phyloP scores from a whole-genome alignment of 2,888 invertebrate genomes.

The Drosophila silvestris region DNA sequence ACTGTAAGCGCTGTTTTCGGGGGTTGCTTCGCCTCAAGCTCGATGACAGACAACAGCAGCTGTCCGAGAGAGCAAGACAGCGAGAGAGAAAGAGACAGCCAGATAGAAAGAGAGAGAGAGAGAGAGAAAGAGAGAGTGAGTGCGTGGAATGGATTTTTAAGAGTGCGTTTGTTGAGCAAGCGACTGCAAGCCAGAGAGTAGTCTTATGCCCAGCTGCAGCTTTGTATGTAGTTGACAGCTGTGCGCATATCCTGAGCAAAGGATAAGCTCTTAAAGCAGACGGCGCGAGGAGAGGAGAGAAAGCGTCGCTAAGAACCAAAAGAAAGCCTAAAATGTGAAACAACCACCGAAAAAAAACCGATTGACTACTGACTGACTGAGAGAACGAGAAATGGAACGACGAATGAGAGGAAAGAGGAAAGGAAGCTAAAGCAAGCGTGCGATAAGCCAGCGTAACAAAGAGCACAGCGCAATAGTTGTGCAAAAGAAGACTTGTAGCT shows the following conservation, averaged over 20 bases:
- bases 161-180: constrained; percentile 30
- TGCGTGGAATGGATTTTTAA: constrained; percentile 48
- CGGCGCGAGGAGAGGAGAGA: constrained; percentile 1
- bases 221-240: constrained; percentile 43
- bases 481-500: constrained; percentile 80
- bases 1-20: constrained; percentile 48
- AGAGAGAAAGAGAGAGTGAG: constrained; percentile 7
- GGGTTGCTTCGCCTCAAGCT: constrained; percentile 59
- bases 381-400: constrained; percentile 25
- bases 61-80: constrained; percentile 10
- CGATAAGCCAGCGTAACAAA: constrained; percentile 64
- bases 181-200: constrained; percentile 29
- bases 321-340: constrained; percentile 49
- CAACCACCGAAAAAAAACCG: constrained; percentile 63
- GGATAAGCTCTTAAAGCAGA: neutral
- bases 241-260: constrained; percentile 18
- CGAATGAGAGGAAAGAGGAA: constrained; percentile 10
- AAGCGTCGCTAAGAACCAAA: constrained; percentile 25
- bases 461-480: constrained; percentile 68
- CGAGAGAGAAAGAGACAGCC: neutral
- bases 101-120: constrained; percentile 5
- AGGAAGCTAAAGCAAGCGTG: constrained; percentile 14
- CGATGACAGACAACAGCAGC: constrained; percentile 27
- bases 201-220: constrained; percentile 14
- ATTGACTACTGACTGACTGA: constrained; percentile 46